Base-by-base conservation (phyloP, 1,140 invertebrate genomes). In the Psilanteris sp. region DNA sequence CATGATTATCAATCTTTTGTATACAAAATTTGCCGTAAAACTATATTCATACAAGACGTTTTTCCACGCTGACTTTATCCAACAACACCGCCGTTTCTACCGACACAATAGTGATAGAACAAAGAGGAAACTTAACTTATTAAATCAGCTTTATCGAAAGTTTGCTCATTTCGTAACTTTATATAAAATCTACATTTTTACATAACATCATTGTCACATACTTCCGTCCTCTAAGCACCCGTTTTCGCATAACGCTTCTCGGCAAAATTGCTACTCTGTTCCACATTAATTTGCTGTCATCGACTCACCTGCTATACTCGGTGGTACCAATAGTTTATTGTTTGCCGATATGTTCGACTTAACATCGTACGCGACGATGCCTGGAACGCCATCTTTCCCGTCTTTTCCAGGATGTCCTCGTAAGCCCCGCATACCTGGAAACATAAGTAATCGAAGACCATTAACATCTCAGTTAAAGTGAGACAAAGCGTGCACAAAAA, bases 311-410 rank as follows among this genome's bases (percentile, higher is more conserved):
- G 92, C 91, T 79, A 95, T 94, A 10, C 92, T 92, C 10, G 94
- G 94, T 4, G 94, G 93, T 48, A 94, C 93, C 4, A 95, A 90
- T 10, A 94, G 84, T 78, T 93, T 89, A 41, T 91, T 92, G 67
- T 89, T 90, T 32, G 92, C 92, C 39, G 91, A 88, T 31, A 89
- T 84, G 31, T 89, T 89, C 15, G 61, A 66, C 22, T 54, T 79
- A 26, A 57, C 54, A 4, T 79, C 59, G 22, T 77, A 95, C 7
- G 94, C 93, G 20, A 91, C 91, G 11, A 96, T 91, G 10, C 94
- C 94, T 0, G 94, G 94, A 22, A 91, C 89, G 0, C 93, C 93
- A 0, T 93, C 91, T 0, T 88, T 90, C 0, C 93, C 93, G 73
- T 94, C 91, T 43, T 43, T 55, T 20, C 52, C 52, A 15, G 54